phyloP scores from a whole-genome alignment of 2,888 invertebrate genomes.

The Cryptus viduatorius region DNA sequence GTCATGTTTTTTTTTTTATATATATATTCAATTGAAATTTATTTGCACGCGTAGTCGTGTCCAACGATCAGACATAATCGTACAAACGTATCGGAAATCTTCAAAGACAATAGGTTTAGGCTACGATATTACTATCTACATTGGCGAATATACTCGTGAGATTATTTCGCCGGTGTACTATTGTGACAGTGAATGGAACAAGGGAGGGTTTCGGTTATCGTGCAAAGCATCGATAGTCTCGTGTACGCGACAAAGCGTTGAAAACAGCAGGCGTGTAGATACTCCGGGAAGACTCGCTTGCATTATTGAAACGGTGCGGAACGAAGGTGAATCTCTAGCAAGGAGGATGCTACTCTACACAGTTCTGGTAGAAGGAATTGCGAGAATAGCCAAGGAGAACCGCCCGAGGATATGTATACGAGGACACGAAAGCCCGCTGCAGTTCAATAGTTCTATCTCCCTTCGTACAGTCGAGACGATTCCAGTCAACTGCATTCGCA shows the following conservation, averaged over 20 bases:
- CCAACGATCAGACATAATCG: background rate
- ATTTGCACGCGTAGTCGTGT: background rate
- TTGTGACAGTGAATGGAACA: background rate
- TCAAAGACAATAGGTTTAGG: background rate
- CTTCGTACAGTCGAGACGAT: slow-evolving; percentile 24
- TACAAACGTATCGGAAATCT: background rate
- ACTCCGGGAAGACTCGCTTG: slow-evolving; percentile 22
- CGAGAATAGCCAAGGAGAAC: slow-evolving; percentile 17
- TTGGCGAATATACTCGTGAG: background rate
- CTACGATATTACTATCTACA: background rate
- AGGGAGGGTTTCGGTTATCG: background rate
- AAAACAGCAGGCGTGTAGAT: slow-evolving; percentile 10
- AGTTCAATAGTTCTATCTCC: background rate
- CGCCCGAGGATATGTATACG: slow-evolving; percentile 38
- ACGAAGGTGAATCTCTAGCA: slow-evolving; percentile 34
- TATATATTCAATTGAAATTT: no score
- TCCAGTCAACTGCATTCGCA: slow-evolving; percentile 32
- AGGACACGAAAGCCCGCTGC: background rate
- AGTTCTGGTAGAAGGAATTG: background rate
- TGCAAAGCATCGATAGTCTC: slow-evolving; percentile 9
- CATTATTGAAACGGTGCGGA: slow-evolving; percentile 48
- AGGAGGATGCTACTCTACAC: background rate
- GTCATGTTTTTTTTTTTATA: background rate
- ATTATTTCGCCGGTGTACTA: background rate
- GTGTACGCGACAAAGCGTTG: background rate